These are phyloP conservation scores for Lycaena phlaeas DNA, from an alignment of 2,888 invertebrate genomes.

Conservation along the genomic window DNA sequence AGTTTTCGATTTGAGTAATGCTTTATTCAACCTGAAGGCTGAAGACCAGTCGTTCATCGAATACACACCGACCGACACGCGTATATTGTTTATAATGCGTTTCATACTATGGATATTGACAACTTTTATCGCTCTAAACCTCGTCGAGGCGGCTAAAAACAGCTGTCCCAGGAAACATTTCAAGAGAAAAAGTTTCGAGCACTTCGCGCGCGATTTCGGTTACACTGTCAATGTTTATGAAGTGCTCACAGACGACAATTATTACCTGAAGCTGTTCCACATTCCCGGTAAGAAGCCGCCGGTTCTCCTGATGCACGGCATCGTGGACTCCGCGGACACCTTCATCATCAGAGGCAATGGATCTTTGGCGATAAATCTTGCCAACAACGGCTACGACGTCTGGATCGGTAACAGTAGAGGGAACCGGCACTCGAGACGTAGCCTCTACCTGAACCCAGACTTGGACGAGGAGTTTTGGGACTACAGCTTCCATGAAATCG, in stretches of 20 bases:
- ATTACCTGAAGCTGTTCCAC: constrained; percentile 28
- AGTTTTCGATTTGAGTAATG: neutral
- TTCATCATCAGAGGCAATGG: constrained; percentile 29
- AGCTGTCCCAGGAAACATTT: neutral
- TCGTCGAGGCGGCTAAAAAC: neutral
- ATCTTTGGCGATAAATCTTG: constrained; percentile 34
- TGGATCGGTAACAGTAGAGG: constrained; percentile 64
- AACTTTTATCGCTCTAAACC: neutral
- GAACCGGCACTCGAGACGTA: constrained; percentile 69
- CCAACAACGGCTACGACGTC: constrained; percentile 62
- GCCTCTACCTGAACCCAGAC: constrained; percentile 43
- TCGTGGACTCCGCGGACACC: constrained; percentile 30
- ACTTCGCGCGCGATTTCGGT: constrained; percentile 21
- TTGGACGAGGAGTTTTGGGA: constrained; percentile 51
- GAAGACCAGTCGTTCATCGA: neutral
- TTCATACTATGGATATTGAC: neutral
- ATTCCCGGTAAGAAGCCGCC: constrained; percentile 24
- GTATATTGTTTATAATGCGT: neutral
- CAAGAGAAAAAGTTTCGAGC: constrained; percentile 18
- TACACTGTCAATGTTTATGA: constrained; percentile 21
- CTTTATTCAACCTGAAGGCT: neutral
- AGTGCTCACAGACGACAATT: constrained; percentile 29
- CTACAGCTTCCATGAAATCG: constrained; percentile 79
- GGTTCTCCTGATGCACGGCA: constrained; percentile 31
- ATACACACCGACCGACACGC: neutral